Percentiles rank a stretch among this genome's conserved stretches.
phyloP scores from a whole-genome alignment of 2,797 vertebrate species.

The Australoheros facetus region DNA sequence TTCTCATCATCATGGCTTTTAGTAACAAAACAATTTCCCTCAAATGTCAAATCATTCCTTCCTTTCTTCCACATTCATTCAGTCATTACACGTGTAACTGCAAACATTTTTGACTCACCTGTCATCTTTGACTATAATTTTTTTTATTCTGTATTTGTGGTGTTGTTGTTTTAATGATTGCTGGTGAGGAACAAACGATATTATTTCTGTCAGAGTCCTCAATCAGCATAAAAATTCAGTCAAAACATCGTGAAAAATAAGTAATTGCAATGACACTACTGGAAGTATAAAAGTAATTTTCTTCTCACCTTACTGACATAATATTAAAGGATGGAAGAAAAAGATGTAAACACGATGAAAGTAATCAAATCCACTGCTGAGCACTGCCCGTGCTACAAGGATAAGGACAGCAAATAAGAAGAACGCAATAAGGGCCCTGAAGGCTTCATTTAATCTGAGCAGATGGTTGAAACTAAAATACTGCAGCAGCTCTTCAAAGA shows the following conservation, averaged over 20 bases:
- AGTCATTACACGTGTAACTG: background rate
- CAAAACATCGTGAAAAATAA: background rate
- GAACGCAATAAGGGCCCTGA: background rate
- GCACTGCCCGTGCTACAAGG: background rate
- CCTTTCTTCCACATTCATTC: background rate
- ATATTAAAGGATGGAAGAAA: background rate
- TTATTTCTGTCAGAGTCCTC: background rate
- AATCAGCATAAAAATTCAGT: conserved; percentile 4
- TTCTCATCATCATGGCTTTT: background rate
- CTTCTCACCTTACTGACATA: background rate
- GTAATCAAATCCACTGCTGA: background rate
- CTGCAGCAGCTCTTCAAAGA: background rate
- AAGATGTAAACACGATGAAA: conserved; percentile 11
- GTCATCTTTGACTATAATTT: background rate
- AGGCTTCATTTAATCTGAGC: conserved; percentile 7
- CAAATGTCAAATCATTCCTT: background rate
- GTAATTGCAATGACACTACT: conserved; percentile 8
- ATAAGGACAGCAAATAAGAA: background rate
- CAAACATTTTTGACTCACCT: background rate
- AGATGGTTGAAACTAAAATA: conserved; percentile 24
- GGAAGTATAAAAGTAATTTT: background rate
- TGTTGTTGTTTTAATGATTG: background rate
- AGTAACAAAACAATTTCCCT: background rate
- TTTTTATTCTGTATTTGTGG: background rate
- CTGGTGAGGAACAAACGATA: background rate